phyloP scores from a whole-genome alignment of 2,797 vertebrate species.

The Anguilla pacifica region DNA sequence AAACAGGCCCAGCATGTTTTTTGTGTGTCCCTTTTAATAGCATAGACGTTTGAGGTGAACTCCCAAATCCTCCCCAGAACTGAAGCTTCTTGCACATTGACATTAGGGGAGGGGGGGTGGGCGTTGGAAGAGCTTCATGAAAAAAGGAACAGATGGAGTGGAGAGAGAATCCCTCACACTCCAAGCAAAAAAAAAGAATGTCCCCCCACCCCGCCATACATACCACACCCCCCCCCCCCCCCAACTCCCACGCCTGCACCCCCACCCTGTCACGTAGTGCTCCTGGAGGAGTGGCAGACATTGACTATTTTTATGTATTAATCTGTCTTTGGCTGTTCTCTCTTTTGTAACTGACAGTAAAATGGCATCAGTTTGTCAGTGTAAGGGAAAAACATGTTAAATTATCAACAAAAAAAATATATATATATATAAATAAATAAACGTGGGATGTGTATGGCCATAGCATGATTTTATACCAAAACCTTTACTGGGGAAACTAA shows the following conservation, averaged over 20 bases:
- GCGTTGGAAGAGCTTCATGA: not conserved
- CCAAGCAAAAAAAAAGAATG: not conserved
- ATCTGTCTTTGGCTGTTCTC: slow-evolving; percentile 5
- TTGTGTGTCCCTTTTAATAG: not conserved
- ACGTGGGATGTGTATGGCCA: not conserved
- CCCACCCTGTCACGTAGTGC: not conserved
- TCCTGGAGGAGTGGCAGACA: not conserved
- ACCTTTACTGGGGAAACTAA: not conserved
- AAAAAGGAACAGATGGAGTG: not conserved
- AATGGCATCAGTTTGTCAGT: not conserved
- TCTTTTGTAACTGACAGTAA: not conserved
- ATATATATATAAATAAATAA: not conserved
- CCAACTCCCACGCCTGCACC: not conserved
- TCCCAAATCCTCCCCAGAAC: not conserved
- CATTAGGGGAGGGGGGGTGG: not conserved
- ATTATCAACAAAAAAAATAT: not conserved
- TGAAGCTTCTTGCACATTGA: not conserved
- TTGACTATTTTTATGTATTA: slow-evolving; percentile 4
- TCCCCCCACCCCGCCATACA: not conserved
- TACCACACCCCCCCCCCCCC: no score
- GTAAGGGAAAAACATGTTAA: not conserved
- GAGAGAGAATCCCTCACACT: not conserved
- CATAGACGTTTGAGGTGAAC: not conserved
- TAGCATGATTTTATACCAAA: not conserved
- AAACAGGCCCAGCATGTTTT: not conserved